phyloP scores from a whole-genome alignment of 2,888 invertebrate species.

The Dynastes tityus region DNA sequence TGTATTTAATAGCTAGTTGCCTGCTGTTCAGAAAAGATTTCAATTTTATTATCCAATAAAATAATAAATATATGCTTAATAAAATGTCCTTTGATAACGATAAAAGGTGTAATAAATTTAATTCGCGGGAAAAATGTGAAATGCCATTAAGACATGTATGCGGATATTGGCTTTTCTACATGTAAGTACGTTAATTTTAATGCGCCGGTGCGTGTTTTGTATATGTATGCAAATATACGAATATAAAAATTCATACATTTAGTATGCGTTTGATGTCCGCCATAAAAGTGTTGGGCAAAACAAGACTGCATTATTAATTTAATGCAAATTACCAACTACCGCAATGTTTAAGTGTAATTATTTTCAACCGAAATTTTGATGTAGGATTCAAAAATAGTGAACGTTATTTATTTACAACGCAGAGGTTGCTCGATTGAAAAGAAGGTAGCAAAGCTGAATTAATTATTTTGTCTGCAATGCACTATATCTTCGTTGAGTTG shows the following conservation, averaged over 20 bases:
- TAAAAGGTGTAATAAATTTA: conserved; percentile 36
- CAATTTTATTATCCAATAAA: conserved; percentile 34
- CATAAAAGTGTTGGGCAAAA: conserved; percentile 10
- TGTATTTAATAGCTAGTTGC: neutral
- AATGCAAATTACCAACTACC: conserved; percentile 23
- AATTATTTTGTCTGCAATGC: too few relatives aligned
- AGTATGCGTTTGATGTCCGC: conserved; percentile 19
- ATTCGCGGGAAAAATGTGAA: conserved; percentile 20
- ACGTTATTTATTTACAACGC: too few relatives aligned
- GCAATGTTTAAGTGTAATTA: neutral
- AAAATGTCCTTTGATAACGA: conserved; percentile 35
- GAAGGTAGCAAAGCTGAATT: too few relatives aligned
- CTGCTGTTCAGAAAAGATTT: conserved; percentile 20
- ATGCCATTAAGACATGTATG: conserved; percentile 21
- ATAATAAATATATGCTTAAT: conserved; percentile 35
- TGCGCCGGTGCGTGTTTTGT: conserved; percentile 23
- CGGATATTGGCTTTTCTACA: conserved; percentile 30
- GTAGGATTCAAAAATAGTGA: neutral
- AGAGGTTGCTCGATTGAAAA: too few relatives aligned
- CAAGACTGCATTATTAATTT: conserved; percentile 21
- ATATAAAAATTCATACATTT: conserved; percentile 17
- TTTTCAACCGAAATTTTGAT: neutral
- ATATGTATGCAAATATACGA: conserved; percentile 30
- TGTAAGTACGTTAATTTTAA: conserved; percentile 23
- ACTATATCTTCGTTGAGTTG: too few relatives aligned